Evolutionary conservation across 2,888 invertebrate species (phyloP).

Genomic region (Stenotaenia linearis): DNA sequence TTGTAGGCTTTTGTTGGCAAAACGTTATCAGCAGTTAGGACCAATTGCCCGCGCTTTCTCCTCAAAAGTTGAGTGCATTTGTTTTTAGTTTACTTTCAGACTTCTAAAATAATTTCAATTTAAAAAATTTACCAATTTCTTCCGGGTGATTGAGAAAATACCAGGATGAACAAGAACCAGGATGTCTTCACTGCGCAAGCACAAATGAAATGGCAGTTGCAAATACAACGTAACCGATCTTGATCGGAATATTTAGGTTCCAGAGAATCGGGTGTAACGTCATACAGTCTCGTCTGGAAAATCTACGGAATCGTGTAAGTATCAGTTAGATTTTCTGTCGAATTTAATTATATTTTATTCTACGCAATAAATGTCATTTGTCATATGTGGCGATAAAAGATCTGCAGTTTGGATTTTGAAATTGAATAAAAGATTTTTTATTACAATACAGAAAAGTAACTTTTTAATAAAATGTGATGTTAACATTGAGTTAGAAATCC

Average conservation of each 20-base stretch:
- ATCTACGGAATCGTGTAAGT: not conserved
- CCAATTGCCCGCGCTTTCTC: not conserved
- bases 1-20: not conserved
- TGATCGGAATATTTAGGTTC: not conserved
- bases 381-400: too few relatives aligned
- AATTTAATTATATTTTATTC: too few relatives aligned
- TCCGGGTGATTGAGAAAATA: not conserved
- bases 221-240: not conserved
- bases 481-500: too few relatives aligned
- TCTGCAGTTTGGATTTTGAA: too few relatives aligned
- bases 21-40: not conserved
- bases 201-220: not conserved
- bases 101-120: not conserved
- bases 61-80: not conserved
- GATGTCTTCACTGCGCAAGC: not conserved
- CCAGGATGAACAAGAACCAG: not conserved
- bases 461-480: too few relatives aligned
- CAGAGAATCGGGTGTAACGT: too few relatives aligned
- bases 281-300: not conserved
- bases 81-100: not conserved
- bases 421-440: too few relatives aligned
- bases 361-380: too few relatives aligned
- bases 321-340: too few relatives aligned
- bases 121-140: not conserved
- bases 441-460: too few relatives aligned